phyloP scores from a whole-genome alignment of 2,888 invertebrate species.

The Apotomis turbidana region DNA sequence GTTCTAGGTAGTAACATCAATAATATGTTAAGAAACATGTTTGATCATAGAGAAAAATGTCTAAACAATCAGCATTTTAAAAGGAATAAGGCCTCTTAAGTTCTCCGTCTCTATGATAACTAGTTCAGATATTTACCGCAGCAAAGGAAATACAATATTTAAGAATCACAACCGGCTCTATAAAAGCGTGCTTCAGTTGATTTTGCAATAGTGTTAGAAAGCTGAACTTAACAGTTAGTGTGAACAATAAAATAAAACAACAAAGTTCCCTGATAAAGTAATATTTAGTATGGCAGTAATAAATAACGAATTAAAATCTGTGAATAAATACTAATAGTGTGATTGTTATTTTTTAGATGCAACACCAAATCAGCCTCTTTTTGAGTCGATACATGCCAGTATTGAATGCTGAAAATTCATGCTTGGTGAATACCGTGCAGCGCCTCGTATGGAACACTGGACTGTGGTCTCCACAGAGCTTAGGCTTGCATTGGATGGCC shows the following conservation, averaged over 20 bases:
- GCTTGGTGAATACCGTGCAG: constrained; percentile 38
- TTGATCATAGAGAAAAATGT: too few relatives aligned
- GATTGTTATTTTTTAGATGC: not conserved
- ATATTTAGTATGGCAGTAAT: not conserved
- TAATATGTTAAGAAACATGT: too few relatives aligned
- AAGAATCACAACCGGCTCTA: not conserved
- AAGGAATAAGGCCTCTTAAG: too few relatives aligned
- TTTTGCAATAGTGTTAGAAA: not conserved
- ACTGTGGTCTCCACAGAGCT: constrained; percentile 46
- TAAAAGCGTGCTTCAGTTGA: not conserved
- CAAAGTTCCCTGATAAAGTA: not conserved
- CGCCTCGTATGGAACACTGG: constrained; percentile 52
- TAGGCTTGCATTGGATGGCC: constrained; percentile 50
- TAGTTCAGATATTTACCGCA: not conserved
- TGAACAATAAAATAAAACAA: not conserved
- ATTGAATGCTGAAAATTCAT: not conserved
- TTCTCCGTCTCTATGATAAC: not conserved
- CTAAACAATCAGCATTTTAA: too few relatives aligned
- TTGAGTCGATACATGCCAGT: constrained; percentile 21
- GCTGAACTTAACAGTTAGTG: not conserved
- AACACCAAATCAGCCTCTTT: not conserved
- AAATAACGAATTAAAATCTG: too few relatives aligned
- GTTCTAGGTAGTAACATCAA: too few relatives aligned
- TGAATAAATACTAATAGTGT: not conserved
- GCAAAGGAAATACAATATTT: not conserved